phyloP scores from a whole-genome alignment of 1,140 invertebrate genomes.

The Limonius californicus region DNA sequence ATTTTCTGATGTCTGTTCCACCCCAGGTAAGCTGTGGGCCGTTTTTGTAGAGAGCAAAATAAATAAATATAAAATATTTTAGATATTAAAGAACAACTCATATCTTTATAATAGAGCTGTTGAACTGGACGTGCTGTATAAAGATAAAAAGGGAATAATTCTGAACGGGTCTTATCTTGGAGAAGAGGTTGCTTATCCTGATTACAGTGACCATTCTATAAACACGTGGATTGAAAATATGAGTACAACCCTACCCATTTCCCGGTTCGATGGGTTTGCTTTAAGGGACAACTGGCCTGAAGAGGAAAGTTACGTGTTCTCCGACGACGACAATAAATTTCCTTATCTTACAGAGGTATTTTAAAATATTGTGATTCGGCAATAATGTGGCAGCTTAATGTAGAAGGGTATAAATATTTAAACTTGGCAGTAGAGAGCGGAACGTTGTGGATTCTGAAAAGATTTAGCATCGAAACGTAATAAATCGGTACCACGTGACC shows the following conservation, averaged over 20 bases:
- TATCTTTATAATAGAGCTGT: conserved; percentile 5
- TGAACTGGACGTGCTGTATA: conserved; percentile 14
- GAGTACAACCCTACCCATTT: conserved; percentile 23
- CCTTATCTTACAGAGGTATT: conserved; percentile 37
- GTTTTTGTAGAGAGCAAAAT: not conserved
- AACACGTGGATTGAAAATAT: conserved; percentile 23
- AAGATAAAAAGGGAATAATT: not conserved
- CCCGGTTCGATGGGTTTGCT: conserved; percentile 31
- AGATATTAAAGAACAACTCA: conserved; percentile 23
- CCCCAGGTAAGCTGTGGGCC: conserved; percentile 39
- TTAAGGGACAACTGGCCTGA: conserved; percentile 43
- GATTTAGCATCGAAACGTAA: no score
- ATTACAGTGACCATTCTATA: conserved; percentile 31
- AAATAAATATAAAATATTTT: conserved; percentile 19
- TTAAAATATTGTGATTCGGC: no score
- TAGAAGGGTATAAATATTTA: no score
- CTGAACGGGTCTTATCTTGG: conserved; percentile 26
- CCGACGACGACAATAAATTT: conserved; percentile 27
- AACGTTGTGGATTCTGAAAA: no score
- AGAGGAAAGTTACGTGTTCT: conserved; percentile 32
- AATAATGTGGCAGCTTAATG: no score
- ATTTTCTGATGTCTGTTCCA: conserved; percentile 32
- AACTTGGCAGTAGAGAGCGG: no score
- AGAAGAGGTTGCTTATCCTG: conserved; percentile 37
- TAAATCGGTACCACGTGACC: no score